Evolutionary conservation across 2,113 vertebrate genomes (phyloP).

Genomic region (Ivindomyrus marchei): DNA sequence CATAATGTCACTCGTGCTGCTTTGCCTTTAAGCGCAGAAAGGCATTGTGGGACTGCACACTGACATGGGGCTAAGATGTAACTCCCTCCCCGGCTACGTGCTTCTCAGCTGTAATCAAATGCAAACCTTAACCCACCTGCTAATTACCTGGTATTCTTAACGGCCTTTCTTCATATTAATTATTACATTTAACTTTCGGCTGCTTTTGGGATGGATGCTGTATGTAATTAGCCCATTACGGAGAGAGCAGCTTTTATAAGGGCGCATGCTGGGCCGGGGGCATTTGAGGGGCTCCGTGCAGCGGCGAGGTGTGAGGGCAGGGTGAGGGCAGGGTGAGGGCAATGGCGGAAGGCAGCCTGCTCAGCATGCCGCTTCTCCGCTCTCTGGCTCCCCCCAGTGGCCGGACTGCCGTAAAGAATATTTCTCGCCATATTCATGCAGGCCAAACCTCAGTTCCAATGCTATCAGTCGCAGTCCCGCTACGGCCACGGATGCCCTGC

Average conservation of each 20-base stretch:
- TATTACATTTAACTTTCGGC: conserved; percentile 1
- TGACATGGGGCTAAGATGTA: background rate
- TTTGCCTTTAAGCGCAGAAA: background rate
- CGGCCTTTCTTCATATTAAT: background rate
- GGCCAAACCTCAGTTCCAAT: background rate
- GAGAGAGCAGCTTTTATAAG: background rate
- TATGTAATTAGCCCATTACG: background rate
- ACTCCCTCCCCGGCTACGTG: background rate
- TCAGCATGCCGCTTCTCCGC: background rate
- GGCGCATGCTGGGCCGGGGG: background rate
- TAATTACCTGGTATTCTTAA: conserved; percentile 17
- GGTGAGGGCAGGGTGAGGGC: background rate
- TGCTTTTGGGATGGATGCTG: background rate
- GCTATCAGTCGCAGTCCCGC: background rate
- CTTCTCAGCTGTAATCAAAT: background rate
- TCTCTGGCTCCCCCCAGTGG: background rate
- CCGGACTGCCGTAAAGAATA: background rate
- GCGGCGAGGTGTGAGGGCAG: background rate
- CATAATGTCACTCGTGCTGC: background rate
- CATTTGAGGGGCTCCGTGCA: background rate
- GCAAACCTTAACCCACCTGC: background rate
- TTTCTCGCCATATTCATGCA: background rate
- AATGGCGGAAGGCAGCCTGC: background rate
- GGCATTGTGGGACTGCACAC: background rate
- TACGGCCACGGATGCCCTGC: background rate